Base-by-base conservation (phyloP, 2,888 invertebrate genomes). In the Acronicta alni region DNA sequence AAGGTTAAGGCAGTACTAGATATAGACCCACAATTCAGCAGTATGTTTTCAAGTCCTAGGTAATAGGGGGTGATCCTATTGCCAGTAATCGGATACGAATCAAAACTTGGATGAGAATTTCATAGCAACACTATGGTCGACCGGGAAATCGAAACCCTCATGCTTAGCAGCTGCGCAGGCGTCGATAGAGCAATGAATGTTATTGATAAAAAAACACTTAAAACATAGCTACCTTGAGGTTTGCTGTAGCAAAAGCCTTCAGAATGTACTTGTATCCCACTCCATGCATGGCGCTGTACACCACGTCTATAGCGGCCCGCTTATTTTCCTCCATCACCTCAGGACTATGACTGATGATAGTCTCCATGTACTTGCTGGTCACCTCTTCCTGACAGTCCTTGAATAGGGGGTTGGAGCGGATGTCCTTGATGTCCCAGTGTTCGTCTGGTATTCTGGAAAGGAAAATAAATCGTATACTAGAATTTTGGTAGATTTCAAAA, bases 221-320 rank as follows among this genome's bases (percentile, higher is more conserved):
- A 17, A 38, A 17, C 16, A 20, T 9, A 18, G 77, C 77, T 84
- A 97, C 97, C 92, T 96, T 95, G 55, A 99, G 96, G 68, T 96
- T 96, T 48, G 97, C 96, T 10, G 92, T 89, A 67, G 96, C 91
- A 82, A 99, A 97, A 2, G 98, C 97, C 73, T 96, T 94, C 56
- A 95, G 88, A 61, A 99, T 95, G 82, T 96, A 98, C 2, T 95
- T 91, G 84, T 97, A 97, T 0, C 99, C 99, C 5, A 99, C 99
- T 5, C 99, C 99, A 86, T 99, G 99, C 98, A 99, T 98, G 0
- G 99, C 98, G 12, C 99, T 99, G 85, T 99, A 99, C 0, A 98
- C 97, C 67, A 98, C 96, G 51, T 95, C 95, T 0, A 97, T 84
- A 0, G 93, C 87, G 0, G 95, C 95, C 16, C 89, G 93, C 41